Evolutionary conservation across 2,113 vertebrate genomes (phyloP), one percentile per base, ranked within the genome.

Genomic region (Loxodonta africana): DNA sequence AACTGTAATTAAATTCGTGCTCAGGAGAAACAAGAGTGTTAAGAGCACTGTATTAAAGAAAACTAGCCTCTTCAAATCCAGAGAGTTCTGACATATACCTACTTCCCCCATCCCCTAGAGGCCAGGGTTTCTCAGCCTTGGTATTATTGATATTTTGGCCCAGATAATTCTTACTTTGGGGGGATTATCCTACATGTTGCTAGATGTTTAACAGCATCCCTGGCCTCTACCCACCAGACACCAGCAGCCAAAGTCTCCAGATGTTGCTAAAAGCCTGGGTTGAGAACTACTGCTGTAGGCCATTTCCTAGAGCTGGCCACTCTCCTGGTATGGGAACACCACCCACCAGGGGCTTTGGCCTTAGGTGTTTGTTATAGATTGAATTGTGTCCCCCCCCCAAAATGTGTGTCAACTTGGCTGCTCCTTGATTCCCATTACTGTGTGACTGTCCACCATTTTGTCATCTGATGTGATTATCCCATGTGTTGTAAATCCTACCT

Each of bases 1-100:
- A 80, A 84, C 33, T 69, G 14, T 18, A 84, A 93, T 84, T 89
- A 80, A 93, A 83, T 44, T 60, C 53, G 73, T 28, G 51, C 30
- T 85, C 6, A 5, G 21, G 15, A 37, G n/a, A 95, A 93, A 65
- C 53, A 90, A 71, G 4, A 60, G 26, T 28, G 44, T 21, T 37
- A 86, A 65, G 9, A 62, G 46, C 17, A 51, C 0, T 6, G 15
- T 26, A n/a, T 17, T 57, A 51, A 88, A 88, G 53, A 46, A 92
- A 92, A 77, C 41, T 8, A 11, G 11, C 48, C 23, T 90, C 71
- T 95, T n/a, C 46, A 14, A 80, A 95, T 17, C 67, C 7, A 65
- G 67, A 91, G 53, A 26, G 20, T 60, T 67, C 15, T 1, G 4
- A 25, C 30, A 37, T 12, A 1, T 8, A 44, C 17, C 57, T 48